Evolutionary conservation across 2,888 invertebrate species (phyloP).

Genomic region (Chrysolina americana): DNA sequence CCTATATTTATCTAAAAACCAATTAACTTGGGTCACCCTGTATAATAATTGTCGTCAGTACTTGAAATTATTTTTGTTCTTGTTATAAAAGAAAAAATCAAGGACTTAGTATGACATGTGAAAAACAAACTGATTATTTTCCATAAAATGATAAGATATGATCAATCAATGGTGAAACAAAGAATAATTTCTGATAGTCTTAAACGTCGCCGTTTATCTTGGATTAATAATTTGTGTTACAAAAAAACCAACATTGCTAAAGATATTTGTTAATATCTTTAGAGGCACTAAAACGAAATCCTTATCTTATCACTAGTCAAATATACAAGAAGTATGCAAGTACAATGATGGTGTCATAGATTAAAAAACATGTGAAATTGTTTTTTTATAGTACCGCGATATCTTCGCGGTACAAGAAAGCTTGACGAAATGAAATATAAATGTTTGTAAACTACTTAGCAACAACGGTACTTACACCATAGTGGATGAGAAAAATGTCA

Average conservation of each 20-base stretch:
- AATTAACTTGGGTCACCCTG: too few species aligned
- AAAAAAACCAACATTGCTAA: constrained; percentile 60
- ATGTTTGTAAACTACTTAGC: too few species aligned
- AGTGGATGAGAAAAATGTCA: too few species aligned
- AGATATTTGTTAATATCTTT: constrained; percentile 52
- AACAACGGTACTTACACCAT: too few species aligned
- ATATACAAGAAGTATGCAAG: constrained; percentile 56
- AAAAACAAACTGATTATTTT: constrained; percentile 53
- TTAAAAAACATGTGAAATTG: constrained; percentile 47
- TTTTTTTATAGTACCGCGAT: constrained; percentile 35
- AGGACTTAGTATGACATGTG: constrained; percentile 45
- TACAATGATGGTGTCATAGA: constrained; percentile 47
- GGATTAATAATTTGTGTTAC: constrained; percentile 53
- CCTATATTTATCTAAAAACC: too few species aligned
- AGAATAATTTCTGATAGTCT: constrained; percentile 37
- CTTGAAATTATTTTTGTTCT: constrained; percentile 43
- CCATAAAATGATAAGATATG: constrained; percentile 53
- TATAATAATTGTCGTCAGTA: constrained; percentile 31
- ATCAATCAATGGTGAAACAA: constrained; percentile 48
- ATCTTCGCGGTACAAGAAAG: constrained; percentile 25
- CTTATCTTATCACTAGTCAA: constrained; percentile 59
- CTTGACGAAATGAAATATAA: constrained; percentile 1
- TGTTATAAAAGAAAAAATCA: constrained; percentile 48
- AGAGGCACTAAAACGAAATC: constrained; percentile 43
- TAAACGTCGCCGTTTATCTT: constrained; percentile 40